These are phyloP conservation scores for Myrmecobius fasciatus DNA, from an alignment of 2,113 vertebrate genomes.

Conservation along the genomic window DNA sequence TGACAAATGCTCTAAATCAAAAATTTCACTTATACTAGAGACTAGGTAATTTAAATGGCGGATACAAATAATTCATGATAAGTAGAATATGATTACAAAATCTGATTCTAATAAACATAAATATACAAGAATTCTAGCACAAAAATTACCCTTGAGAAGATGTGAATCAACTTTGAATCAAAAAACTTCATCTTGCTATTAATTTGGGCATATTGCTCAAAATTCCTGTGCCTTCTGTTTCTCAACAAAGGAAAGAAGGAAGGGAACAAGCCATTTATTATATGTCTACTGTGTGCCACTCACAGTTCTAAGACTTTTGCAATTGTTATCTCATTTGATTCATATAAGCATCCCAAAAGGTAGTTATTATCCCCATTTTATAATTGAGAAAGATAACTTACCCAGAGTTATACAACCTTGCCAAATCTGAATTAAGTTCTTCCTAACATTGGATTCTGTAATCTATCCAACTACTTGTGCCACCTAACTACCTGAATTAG, in stretches of 20 bases:
- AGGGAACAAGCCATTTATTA: neutral
- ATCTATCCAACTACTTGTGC: neutral
- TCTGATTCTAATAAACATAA: neutral
- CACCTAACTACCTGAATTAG: neutral
- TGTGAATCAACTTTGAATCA: conserved; percentile 17
- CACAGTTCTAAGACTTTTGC: neutral
- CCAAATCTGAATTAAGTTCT: too few relatives aligned
- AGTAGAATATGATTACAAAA: neutral
- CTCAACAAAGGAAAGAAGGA: neutral
- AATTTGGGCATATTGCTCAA: neutral
- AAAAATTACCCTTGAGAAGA: neutral
- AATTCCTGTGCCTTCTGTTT: neutral
- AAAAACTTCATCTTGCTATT: neutral
- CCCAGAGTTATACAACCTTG: too few relatives aligned
- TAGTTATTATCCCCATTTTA: too few relatives aligned
- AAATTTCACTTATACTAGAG: neutral
- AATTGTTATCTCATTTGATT: neutral
- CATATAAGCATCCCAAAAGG: neutral
- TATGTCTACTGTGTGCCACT: neutral
- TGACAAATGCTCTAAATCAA: neutral
- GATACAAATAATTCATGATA: neutral
- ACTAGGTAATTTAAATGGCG: neutral
- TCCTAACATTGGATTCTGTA: too few relatives aligned
- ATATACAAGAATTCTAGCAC: neutral
- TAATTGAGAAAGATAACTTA: too few relatives aligned